Conservation (phyloP, 30 jellyfish, hydroid and myxozoan genomes). For the Rhopilema esculentum region DNA sequence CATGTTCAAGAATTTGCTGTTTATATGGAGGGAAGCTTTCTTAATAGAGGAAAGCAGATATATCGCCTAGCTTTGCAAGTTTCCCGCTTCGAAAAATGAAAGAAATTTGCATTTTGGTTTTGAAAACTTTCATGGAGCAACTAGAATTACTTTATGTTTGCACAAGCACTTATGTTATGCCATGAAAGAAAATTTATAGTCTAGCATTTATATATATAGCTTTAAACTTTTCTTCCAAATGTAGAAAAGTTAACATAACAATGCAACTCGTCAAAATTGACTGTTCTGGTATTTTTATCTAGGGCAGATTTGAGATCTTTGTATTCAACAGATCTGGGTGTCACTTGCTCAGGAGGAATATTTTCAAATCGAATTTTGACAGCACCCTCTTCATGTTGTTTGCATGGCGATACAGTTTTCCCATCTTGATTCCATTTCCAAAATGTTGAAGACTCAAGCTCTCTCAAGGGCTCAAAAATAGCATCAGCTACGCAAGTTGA, state of each 20-base stretch:
- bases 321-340: slow-evolving; percentile 78
- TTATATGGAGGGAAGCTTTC: too few species aligned
- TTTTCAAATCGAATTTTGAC: slow-evolving; percentile 64
- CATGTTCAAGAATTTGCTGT: too few species aligned
- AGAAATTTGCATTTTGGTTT: too few species aligned
- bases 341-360: slow-evolving; percentile 85
- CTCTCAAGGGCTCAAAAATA: slow-evolving; percentile 89
- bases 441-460: slow-evolving; percentile 41
- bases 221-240: neutral
- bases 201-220: neutral
- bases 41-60: too few species aligned
- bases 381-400: slow-evolving; percentile 72
- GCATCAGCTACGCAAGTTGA: slow-evolving; percentile 97
- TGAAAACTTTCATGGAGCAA: too few species aligned
- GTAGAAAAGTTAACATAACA: slow-evolving; percentile 25
- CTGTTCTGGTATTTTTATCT: slow-evolving; percentile 74
- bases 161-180: neutral
- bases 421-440: slow-evolving; percentile 96
- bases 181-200: neutral
- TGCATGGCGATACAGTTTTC: slow-evolving; percentile 73
- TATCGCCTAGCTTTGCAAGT: too few species aligned
- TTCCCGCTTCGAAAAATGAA: too few species aligned
- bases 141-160: too few species aligned
- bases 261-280: slow-evolving; percentile 61
- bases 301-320: slow-evolving; percentile 72